Evolutionary conservation across 2,888 invertebrate genomes (phyloP).

Genomic region (Sturmia bella): DNA sequence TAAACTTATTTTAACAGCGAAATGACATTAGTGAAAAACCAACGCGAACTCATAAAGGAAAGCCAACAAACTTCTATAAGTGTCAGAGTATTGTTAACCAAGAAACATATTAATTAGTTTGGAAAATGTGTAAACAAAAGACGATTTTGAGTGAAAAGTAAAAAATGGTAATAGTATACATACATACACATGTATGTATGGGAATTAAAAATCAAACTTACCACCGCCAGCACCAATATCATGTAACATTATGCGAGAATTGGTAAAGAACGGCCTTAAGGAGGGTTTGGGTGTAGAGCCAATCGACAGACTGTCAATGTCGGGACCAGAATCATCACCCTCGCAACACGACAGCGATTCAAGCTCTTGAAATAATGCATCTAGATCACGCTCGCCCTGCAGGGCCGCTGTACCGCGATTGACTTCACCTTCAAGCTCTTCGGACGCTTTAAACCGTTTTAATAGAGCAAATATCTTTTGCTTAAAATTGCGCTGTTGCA

Average conservation of each 20-base stretch:
- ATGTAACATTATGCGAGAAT: conserved; percentile 89
- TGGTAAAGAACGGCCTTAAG: conserved; percentile 96
- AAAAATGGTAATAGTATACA: not conserved
- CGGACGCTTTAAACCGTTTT: conserved; percentile 95
- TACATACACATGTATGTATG: too few relatives aligned
- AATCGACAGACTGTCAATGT: conserved; percentile 97
- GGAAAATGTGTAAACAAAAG: conserved; percentile 27
- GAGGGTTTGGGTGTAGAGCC: conserved; percentile 98
- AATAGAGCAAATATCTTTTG: conserved; percentile 97
- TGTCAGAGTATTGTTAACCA: not conserved
- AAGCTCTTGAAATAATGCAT: conserved; percentile 96
- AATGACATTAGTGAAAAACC: conserved; percentile 2
- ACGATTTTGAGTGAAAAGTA: too few relatives aligned
- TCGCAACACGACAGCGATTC: conserved; percentile 95
- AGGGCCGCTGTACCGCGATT: conserved; percentile 84
- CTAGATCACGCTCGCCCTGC: conserved; percentile 93
- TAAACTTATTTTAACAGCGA: not conserved
- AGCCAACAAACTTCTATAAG: conserved; percentile 33
- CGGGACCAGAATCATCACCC: conserved; percentile 94
- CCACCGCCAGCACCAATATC: conserved; percentile 78
- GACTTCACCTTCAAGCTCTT: conserved; percentile 90
- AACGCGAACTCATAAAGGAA: conserved; percentile 21
- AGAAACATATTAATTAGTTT: conserved; percentile 6
- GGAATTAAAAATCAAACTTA: conserved; percentile 64
- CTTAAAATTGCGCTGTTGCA: conserved; percentile 95